phyloP scores from a whole-genome alignment of 2,113 vertebrate genomes.

The Ursus arctos region DNA sequence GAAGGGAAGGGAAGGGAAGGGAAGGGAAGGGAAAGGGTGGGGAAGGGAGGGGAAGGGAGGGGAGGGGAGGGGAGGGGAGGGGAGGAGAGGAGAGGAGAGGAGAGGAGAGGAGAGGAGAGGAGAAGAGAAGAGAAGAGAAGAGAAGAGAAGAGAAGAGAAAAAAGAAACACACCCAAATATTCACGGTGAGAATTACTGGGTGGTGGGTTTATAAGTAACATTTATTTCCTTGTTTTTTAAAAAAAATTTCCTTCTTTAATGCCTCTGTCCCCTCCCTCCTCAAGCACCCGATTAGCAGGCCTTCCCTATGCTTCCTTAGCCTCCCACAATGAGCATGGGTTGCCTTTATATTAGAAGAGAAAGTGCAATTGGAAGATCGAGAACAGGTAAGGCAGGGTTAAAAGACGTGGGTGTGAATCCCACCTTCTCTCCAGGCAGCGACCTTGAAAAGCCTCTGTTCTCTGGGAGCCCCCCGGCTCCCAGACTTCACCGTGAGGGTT shows the following conservation, averaged over 20 bases:
- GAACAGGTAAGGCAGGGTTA: not conserved
- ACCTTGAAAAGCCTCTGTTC: not conserved
- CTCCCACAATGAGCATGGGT: not conserved
- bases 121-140: too few species aligned
- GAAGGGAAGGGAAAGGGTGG: too few species aligned
- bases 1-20: too few species aligned
- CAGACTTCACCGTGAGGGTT: not conserved
- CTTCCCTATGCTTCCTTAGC: not conserved
- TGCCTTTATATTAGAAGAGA: not conserved
- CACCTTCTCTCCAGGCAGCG: not conserved
- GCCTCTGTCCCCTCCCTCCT: not conserved
- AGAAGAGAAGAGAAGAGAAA: not conserved
- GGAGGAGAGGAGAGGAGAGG: too few species aligned
- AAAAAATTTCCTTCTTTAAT: not conserved
- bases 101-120: too few species aligned
- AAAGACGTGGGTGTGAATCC: not conserved
- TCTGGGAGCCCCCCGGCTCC: not conserved
- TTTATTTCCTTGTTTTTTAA: not conserved
- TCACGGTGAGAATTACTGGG: rapidly evolving
- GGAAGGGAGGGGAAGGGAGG: too few species aligned
- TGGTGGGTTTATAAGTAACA: not conserved
- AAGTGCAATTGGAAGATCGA: not conserved
- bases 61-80: too few species aligned
- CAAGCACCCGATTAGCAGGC: not conserved
- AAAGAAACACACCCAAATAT: not conserved